Evolutionary conservation across 2,888 invertebrate genomes (phyloP).

Genomic region (Epistrophella euchroma): DNA sequence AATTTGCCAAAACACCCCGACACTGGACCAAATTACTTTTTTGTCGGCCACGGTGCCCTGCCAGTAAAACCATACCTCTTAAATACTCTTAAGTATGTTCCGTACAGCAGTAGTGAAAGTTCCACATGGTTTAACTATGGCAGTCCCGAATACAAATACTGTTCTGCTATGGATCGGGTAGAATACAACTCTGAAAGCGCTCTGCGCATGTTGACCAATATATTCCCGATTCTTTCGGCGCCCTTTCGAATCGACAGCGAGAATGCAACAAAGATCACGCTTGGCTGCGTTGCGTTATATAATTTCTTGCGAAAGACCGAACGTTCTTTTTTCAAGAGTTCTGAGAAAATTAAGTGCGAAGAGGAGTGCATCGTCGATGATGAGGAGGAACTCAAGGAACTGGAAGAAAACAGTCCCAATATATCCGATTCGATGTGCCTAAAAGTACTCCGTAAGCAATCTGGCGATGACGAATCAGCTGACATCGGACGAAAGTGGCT

Average conservation of each 20-base stretch:
- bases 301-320: constrained; percentile 82
- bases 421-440: constrained; percentile 80
- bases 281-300: constrained; percentile 82
- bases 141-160: constrained; percentile 73
- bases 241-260: constrained; percentile 81
- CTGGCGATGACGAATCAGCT: constrained; percentile 80
- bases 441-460: constrained; percentile 79
- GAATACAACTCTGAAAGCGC: constrained; percentile 77
- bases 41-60: constrained; percentile 80
- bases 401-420: constrained; percentile 81
- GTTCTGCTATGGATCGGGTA: constrained; percentile 78
- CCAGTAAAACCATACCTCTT: constrained; percentile 81
- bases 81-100: constrained; percentile 78
- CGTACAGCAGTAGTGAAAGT: constrained; percentile 72
- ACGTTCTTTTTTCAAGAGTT: constrained; percentile 80
- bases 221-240: constrained; percentile 81
- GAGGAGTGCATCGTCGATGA: constrained; percentile 81
- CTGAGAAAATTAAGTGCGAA: constrained; percentile 80
- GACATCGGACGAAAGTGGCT: constrained; percentile 79
- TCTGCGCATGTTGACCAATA: constrained; percentile 81
- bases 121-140: constrained; percentile 71
- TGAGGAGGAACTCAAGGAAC: constrained; percentile 80
- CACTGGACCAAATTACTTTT: constrained; percentile 77
- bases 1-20: constrained; percentile 76
- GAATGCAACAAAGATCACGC: constrained; percentile 81